Evolutionary conservation across 2,113 vertebrate species (phyloP).

Genomic region (Tetrax tetrax): DNA sequence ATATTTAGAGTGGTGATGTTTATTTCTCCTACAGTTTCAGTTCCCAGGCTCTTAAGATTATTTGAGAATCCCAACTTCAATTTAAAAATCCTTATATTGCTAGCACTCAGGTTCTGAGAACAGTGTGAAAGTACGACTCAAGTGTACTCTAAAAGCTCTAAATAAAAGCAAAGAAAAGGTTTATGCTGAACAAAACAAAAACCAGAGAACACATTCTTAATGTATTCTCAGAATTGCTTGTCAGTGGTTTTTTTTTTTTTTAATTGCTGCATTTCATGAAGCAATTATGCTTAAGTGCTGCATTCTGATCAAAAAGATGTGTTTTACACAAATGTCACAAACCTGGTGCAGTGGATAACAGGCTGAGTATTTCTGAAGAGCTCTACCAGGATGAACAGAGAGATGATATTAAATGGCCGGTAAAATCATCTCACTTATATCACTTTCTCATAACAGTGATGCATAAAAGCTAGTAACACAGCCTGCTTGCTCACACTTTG

Average conservation of each 20-base stretch:
- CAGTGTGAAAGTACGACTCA: slow-evolving; percentile 6
- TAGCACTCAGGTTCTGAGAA: slow-evolving; percentile 43
- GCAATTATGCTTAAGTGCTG: rapidly evolving
- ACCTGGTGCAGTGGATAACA: rapidly evolving
- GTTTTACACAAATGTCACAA: rapidly evolving
- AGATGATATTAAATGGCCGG: rapidly evolving
- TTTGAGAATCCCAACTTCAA: slow-evolving; percentile 45
- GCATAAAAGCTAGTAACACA: rapidly evolving
- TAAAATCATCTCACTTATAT: background rate
- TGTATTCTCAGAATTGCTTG: background rate
- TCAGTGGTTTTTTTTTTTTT: background rate
- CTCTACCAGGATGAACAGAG: background rate
- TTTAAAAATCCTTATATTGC: slow-evolving; percentile 42
- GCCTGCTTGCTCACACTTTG: rapidly evolving
- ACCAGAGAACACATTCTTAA: background rate
- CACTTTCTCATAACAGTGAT: rapidly evolving
- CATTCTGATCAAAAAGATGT: background rate
- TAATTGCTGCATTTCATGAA: background rate
- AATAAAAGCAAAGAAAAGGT: slow-evolving; percentile 28
- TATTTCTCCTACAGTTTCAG: slow-evolving; percentile 23
- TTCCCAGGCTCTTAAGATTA: slow-evolving; percentile 30
- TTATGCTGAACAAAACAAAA: slow-evolving; percentile 9
- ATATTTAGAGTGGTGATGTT: slow-evolving; percentile 26
- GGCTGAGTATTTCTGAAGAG: background rate
- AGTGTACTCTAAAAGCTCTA: slow-evolving; percentile 38